phyloP scores from a whole-genome alignment of 2,888 invertebrate genomes.

The Vandiemenella viatica region DNA sequence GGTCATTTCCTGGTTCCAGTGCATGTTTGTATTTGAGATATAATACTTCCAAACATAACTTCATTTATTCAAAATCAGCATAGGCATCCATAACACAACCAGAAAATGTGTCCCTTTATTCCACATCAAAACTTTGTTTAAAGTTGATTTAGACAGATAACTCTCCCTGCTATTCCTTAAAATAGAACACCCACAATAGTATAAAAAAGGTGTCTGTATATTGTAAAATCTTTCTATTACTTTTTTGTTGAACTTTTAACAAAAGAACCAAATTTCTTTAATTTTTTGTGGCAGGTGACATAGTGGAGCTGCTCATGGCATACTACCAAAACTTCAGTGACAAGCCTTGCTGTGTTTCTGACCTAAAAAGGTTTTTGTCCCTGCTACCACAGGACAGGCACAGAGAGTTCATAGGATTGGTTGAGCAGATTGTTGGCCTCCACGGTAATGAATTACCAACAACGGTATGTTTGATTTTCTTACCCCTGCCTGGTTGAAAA shows the following conservation, averaged over 20 bases:
- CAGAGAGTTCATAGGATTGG: constrained; percentile 20
- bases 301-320: constrained; percentile 52
- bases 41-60: no score
- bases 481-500: not conserved
- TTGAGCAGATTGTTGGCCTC: constrained; percentile 26
- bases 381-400: constrained; percentile 46
- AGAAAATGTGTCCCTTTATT: no score
- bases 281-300: constrained; percentile 33
- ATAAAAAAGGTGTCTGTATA: not conserved
- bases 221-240: not conserved
- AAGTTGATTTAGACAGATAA: no score
- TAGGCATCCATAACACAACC: no score
- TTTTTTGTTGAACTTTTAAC: not conserved
- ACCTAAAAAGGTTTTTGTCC: constrained; percentile 59
- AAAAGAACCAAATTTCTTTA: not conserved
- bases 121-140: no score
- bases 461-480: constrained; percentile 23
- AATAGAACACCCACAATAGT: no score
- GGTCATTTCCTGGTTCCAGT: no score
- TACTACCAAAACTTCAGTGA: constrained; percentile 73
- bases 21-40: no score
- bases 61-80: no score
- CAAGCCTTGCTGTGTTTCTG: constrained; percentile 73
- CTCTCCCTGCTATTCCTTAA: no score
- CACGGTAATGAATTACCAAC: constrained; percentile 25